A percentile compares a stretch with the other conserved stretches of the same genome.
Evolutionary conservation across 1,140 invertebrate genomes (phyloP).

Genomic region (Dendrolimus kikuchii): DNA sequence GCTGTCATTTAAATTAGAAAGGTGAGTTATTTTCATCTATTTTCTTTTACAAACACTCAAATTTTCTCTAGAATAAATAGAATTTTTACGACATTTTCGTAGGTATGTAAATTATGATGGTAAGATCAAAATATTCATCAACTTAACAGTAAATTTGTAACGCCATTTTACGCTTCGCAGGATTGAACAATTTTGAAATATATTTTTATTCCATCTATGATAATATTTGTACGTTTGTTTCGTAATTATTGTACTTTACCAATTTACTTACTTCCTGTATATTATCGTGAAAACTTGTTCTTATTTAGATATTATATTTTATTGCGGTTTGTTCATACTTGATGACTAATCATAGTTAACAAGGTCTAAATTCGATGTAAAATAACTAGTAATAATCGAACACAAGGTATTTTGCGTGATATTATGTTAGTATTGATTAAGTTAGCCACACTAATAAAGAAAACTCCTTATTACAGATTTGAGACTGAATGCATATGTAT

Average conservation of each 20-base stretch:
- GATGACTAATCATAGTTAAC: constrained; percentile 58
- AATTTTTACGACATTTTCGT: constrained; percentile 8
- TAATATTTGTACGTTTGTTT: constrained; percentile 10
- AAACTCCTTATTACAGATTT: too few species aligned
- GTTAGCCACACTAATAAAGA: neutral
- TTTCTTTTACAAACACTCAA: constrained; percentile 10
- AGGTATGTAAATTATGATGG: neutral
- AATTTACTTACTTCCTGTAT: too few species aligned
- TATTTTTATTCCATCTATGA: constrained; percentile 9
- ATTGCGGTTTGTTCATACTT: constrained; percentile 23
- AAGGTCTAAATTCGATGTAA: constrained; percentile 48
- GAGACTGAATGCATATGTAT: too few species aligned
- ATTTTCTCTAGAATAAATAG: constrained; percentile 2
- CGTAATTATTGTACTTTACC: neutral
- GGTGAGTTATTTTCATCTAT: constrained; percentile 46
- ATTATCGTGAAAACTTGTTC: too few species aligned
- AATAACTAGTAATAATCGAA: neutral
- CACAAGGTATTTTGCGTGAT: constrained; percentile 11
- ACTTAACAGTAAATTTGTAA: constrained; percentile 38
- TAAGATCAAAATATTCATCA: constrained; percentile 8
- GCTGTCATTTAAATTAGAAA: constrained; percentile 60
- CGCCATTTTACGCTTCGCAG: constrained; percentile 58
- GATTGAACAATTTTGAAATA: neutral
- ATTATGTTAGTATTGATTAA: constrained; percentile 13
- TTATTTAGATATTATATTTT: neutral